Evolutionary conservation across 1,140 invertebrate species (phyloP), one percentile per base, ranked within the genome.

Genomic region (Rhagoletis pomonella): DNA sequence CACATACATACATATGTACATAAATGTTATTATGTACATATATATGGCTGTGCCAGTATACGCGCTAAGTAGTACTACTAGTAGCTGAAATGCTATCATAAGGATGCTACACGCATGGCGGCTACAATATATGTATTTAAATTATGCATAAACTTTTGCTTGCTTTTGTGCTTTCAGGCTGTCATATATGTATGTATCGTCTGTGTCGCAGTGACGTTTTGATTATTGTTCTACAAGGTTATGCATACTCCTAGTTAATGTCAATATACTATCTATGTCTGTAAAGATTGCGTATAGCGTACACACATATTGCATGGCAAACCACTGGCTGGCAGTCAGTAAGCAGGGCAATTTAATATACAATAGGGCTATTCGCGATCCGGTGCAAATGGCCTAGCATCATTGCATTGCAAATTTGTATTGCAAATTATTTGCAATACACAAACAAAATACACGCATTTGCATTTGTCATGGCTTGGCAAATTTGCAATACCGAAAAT

Each of bases 101-200:
- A 81, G 6, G 47, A 81, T 55, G 73, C 44, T 10, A 55, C 73
- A 81, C 3, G 10, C 50, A 55, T 55, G 50, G 50, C 2, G 50
- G 5, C 6, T 81, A 3, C 47, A 81, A 55, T 81, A 81, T 81
- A 55, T 29, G 29, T 29, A 55, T 55, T 81, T 55, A 81, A 81
- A 81, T 81, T 81, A 81, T 81, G 73, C 73, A 81, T 58, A 81
- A 81, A 81, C 73, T 81, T 81, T 55, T 19, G 44, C 73, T 81
- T 55, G 6, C 73, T 81, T 55, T 55, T 44, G 7, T 55, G 73
- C 73, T 81, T 81, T 47, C 73, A 81, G 17, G 47, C 47, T 81
- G 73, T n/a, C 73, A 42, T 12, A 44, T 29, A 29, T 29, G 29
- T 29, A 29, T 29, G 29, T 58, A 42, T 47, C 73, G 19, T 55